Conservation (phyloP, 30 jellyfish, hydroid and myxozoan species). For the Euphysa ruthae region DNA sequence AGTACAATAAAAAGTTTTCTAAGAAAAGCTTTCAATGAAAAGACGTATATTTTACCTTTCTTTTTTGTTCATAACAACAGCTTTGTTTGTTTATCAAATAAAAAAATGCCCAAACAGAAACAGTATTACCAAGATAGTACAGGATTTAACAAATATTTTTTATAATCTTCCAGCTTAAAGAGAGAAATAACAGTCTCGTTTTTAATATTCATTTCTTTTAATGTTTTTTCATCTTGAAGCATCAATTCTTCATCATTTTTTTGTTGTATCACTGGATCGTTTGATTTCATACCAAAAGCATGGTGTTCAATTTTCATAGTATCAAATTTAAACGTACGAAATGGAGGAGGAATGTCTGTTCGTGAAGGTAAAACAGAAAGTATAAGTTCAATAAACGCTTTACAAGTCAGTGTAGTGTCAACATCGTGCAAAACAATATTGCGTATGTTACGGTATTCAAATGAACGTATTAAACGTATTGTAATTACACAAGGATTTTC, state of each 20-base stretch:
- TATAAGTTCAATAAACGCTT: slow-evolving; percentile 20
- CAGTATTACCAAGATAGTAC: slow-evolving; percentile 50
- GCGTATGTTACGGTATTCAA: slow-evolving; percentile 44
- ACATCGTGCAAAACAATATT: slow-evolving; percentile 43
- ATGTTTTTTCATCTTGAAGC: slow-evolving; percentile 13
- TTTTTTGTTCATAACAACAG: no score
- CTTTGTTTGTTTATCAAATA: no score
- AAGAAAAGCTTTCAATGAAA: no score
- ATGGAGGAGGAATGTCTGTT: slow-evolving; percentile 72
- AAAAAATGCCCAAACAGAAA: no score
- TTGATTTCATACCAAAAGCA: slow-evolving; percentile 60
- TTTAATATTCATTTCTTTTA: slow-evolving; percentile 36
- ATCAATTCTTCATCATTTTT: slow-evolving; percentile 52
- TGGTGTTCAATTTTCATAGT: slow-evolving; percentile 69
- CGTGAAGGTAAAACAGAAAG: slow-evolving; percentile 27
- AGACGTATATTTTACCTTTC: no score
- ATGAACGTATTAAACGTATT: slow-evolving; percentile 52
- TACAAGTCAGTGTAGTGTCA: slow-evolving; percentile 11
- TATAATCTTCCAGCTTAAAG: slow-evolving; percentile 44
- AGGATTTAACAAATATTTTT: slow-evolving; percentile 40
- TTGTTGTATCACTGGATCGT: slow-evolving; percentile 65
- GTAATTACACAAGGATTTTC: background rate
- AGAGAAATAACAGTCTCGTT: slow-evolving; percentile 68
- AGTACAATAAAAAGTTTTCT: no score
- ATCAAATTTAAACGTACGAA: slow-evolving; percentile 44